phyloP scores from a whole-genome alignment of 2,113 vertebrate species.

The Myotis davidii region DNA sequence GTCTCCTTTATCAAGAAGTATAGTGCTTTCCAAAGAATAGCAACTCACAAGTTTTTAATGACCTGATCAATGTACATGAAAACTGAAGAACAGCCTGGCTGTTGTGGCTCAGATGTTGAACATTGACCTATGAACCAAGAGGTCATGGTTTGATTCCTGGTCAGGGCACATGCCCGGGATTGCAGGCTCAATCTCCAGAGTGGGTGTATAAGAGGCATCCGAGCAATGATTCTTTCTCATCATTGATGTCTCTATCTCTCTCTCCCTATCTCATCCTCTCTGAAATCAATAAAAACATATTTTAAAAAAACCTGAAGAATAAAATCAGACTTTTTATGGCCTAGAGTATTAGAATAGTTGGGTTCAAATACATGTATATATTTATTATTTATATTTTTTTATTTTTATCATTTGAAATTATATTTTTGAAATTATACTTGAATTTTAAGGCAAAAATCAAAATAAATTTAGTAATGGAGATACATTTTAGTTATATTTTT shows the following conservation, averaged over 20 bases:
- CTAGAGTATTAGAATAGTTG: background rate
- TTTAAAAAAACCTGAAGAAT: background rate
- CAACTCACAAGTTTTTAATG: background rate
- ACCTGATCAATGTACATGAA: background rate
- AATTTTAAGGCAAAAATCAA: slow-evolving; percentile 3
- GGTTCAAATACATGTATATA: background rate
- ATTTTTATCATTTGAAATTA: background rate
- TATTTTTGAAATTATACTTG: background rate
- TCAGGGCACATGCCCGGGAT: no score
- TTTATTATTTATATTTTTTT: background rate
- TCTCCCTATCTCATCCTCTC: no score
- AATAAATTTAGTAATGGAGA: background rate
- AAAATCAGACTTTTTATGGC: background rate
- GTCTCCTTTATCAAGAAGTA: background rate
- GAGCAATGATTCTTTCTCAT: no score
- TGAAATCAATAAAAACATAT: no score
- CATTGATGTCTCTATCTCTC: no score
- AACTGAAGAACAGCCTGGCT: background rate
- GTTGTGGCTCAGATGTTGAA: no score
- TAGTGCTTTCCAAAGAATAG: background rate
- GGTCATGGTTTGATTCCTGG: no score
- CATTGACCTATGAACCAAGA: no score
- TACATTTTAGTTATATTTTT: background rate
- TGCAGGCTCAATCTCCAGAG: no score
- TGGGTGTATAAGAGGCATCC: no score